Base-by-base conservation (phyloP, 2,888 invertebrate species). In the Cantharis nigra region DNA sequence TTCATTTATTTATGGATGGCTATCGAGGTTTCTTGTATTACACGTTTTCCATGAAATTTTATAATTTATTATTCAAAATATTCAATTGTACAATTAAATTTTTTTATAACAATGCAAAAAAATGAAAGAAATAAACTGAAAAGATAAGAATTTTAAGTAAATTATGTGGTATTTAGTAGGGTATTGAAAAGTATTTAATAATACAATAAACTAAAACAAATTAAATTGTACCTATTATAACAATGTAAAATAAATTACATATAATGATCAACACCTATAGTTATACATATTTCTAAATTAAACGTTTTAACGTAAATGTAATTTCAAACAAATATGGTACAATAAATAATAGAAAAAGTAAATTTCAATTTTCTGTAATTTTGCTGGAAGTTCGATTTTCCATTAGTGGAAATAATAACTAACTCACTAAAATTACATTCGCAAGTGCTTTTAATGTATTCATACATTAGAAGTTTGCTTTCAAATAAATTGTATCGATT, bases 351-450 rank as follows among this genome's bases (percentile, higher is more conserved):
- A n/a, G n/a, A 49, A n/a, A 49, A 49, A n/a, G 49, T 49, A 49
- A 49, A 49, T 49, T 49, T 13, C 49, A 49, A 49, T n/a, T 49
- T 49, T n/a, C n/a, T 49, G n/a, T 49, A 49, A 49, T 49, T 49
- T 49, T 49, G 49, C 49, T 49, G 7, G 49, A 49, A 67, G 63
- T 78, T 78, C 75, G 78, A 78, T 78, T 78, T 78, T 75, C 78
- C 72, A 78, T 78, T 78, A 78, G 70, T 69, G 18, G 72, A 75
- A 78, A 78, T 78, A 75, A 75, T 67, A 26, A 67, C 65, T 78
- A 72, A 75, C 75, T 72, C 64, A 75, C 67, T 75, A 75, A 75
- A 75, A 67, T 63, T 72, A 75, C 72, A 78, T 78, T 78, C 65
- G 78, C 78, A 73, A 78, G 72, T 63, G 49, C 65, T 70, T 74